Evolutionary conservation across 2,113 vertebrate genomes (phyloP), one percentile per base, ranked within the genome.

Genomic region (Arvicanthis niloticus): DNA sequence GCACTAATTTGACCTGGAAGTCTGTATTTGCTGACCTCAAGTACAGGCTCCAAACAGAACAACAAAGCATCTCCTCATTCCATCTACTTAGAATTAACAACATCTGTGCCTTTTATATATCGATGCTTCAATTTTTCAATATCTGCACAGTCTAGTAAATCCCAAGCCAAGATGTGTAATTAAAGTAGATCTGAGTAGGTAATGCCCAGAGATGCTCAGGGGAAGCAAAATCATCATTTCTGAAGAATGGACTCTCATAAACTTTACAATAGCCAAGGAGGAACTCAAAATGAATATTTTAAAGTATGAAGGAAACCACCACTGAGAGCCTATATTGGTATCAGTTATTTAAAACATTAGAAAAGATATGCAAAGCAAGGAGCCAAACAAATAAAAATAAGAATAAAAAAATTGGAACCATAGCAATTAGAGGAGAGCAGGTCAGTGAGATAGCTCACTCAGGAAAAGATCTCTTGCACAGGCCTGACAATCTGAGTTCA

Each of bases 271-370:
- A 87, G 9, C 80, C 85, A 89, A 75, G 7, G 67, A 89, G 75
- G 48, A 95, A 87, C 77, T 88, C 75, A 80, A 53, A 84, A 53
- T 88, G 70, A 73, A 81, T 81, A 88, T n/a, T 91, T 81, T 73
- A 88, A 81, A 65, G 58, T 65, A 40, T 17, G 60, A 65, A 73
- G 13, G 15, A 82, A 67, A 73, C 10, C 7, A 72, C 15, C 42
- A 88, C n/a, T 2, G 37, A 72, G 40, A 31, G 60, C 31, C 31
- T 87, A 56, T 86, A 78, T 91, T 70, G 22, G 31, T 73, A 42
- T 73, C 56, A 62, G 26, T 53, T 87, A 48, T 88, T 92, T 72
- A 65, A 81, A 62, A 60, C 26, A 0, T 73, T 53, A 37, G 56
- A 91, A 62, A 51, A 62, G n/a, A 84, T 42, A 84, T 42, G n/a